Evolutionary conservation across 37 sponge, comb jelly and placozoan genomes (phyloP), one percentile per base, ranked within the genome.

Genomic region (Aplysina aerophoba): DNA sequence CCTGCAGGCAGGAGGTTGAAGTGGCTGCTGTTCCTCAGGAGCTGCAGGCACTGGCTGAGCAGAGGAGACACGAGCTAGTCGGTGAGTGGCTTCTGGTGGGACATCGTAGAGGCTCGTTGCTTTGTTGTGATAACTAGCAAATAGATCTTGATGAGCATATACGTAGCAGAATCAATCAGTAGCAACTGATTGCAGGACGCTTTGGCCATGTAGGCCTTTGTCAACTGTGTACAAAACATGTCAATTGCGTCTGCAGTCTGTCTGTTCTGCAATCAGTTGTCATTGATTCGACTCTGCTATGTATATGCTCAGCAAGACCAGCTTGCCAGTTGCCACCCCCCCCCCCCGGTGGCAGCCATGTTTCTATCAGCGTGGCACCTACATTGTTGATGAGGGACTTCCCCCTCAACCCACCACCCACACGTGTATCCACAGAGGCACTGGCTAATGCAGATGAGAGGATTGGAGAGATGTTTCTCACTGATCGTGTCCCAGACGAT

Each of bases 401-500:
- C 69, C 30, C 27, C 19, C 0, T 44, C 28, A n/a, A 38, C 35
- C 37, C 13, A 1, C 53, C n/a, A n/a, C n/a, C n/a, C n/a, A n/a
- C n/a, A n/a, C n/a, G n/a, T n/a, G n/a, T n/a, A n/a, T 13, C 15
- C 68, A 20, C 55, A 89, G 97, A 96, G 84, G 81, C 59, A 22
- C 87, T 97, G 25, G 96, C 98, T 61, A 93, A 99, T 83, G 95
- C 93, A 17, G 99, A 99, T 83, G 99, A 97, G 25, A 41, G 75
- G 4, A 81, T 99, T 31, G 97, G 97, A 64, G 99, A 99, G 59
- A 73, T 83, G 73, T 99, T 91, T 82, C 81, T 96, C 2, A 81
- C 89, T 19, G 98, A 96, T 28, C 27, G 28, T 36, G 66, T 74
- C 21, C 93, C 96, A 67, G 62, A 94, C 0, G 25, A 54, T 31